These are phyloP conservation scores for Rhizomys pruinosus DNA, from an alignment of 2,113 vertebrate genomes.

Conservation along the genomic window DNA sequence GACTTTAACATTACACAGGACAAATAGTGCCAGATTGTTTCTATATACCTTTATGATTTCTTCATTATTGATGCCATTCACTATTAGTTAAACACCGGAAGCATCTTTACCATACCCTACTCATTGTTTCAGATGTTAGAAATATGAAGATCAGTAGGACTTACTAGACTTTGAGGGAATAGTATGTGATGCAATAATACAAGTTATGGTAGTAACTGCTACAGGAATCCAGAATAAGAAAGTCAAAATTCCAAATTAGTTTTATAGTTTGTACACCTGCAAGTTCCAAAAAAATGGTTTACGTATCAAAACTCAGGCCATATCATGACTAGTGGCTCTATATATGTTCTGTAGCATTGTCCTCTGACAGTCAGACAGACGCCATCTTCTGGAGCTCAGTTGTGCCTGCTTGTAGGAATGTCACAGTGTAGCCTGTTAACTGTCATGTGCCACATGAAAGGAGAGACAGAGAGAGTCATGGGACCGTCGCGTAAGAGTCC, in stretches of 20 bases:
- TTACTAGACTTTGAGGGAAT: not conserved
- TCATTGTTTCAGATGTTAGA: not conserved
- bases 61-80: not conserved
- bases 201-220: not conserved
- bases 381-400: no score
- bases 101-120: not conserved
- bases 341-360: no score
- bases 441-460: no score
- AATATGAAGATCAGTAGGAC: constrained; percentile 15
- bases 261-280: not conserved
- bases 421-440: no score
- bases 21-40: not conserved
- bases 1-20: not conserved
- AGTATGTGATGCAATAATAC: not conserved
- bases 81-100: constrained; percentile 55
- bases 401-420: no score
- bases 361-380: no score
- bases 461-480: no score
- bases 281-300: constrained; percentile 35
- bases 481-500: no score
- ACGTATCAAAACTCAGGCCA: not conserved
- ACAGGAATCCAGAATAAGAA: not conserved
- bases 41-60: not conserved
- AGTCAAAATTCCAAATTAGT: constrained; percentile 5
- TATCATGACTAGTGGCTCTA: not conserved